Evolutionary conservation across 2,888 invertebrate genomes (phyloP).

Genomic region (Drosophila formosana): DNA sequence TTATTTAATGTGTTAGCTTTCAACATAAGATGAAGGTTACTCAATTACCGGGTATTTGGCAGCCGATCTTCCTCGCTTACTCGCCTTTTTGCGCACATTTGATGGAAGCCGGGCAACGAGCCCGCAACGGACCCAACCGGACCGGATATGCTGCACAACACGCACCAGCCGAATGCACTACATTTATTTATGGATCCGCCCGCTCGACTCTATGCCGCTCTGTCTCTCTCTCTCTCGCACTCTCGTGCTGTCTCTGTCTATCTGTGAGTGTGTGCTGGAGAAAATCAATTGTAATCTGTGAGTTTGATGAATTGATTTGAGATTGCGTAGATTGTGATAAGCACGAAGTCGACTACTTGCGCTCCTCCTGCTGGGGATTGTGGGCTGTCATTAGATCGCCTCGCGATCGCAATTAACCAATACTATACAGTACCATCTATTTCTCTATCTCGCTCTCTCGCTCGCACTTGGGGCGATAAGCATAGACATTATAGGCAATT

Average conservation of each 20-base stretch:
- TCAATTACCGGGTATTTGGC: background rate
- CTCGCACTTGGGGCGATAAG: conserved; percentile 71
- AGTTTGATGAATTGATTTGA: conserved; percentile 82
- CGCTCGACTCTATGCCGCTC: conserved; percentile 25
- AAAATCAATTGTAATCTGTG: conserved; percentile 77
- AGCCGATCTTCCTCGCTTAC: background rate
- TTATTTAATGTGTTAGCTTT: too few species aligned
- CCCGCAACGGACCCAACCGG: conserved; percentile 5
- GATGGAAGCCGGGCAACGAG: conserved; percentile 48
- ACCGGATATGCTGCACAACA: conserved; percentile 79
- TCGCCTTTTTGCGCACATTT: conserved; percentile 57
- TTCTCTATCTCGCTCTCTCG: conserved; percentile 8
- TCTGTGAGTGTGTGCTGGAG: background rate
- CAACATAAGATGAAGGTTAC: background rate
- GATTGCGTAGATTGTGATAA: conserved; percentile 77
- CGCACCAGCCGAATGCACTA: conserved; percentile 70
- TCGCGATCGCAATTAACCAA: conserved; percentile 60
- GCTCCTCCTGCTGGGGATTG: conserved; percentile 4
- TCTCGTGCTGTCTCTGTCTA: background rate
- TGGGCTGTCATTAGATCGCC: conserved; percentile 73
- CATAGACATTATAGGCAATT: conserved; percentile 81
- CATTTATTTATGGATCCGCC: conserved; percentile 83
- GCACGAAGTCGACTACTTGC: conserved; percentile 8
- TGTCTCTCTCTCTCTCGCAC: conserved; percentile 12
- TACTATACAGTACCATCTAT: conserved; percentile 14